Conservation (phyloP, 1,140 invertebrate species). For the Glomeris maerens region DNA sequence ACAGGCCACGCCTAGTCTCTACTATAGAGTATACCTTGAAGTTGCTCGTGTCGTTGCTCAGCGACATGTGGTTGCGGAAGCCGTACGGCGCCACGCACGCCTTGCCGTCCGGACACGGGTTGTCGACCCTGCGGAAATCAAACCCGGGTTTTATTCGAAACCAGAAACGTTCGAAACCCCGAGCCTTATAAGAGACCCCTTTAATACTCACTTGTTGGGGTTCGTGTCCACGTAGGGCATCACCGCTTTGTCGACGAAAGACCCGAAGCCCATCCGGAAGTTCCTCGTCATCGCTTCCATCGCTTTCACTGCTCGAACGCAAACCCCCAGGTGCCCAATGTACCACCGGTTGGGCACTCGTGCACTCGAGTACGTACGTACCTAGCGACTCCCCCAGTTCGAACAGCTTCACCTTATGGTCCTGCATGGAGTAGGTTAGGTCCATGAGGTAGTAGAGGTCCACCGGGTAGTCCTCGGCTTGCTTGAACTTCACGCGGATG, state of each 20-base stretch:
- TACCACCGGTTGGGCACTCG: no score
- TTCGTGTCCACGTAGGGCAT: slow-evolving; percentile 73
- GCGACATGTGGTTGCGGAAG: slow-evolving; percentile 76
- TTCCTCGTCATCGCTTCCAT: slow-evolving; percentile 67
- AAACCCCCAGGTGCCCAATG: no score
- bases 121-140: slow-evolving; percentile 22
- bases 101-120: slow-evolving; percentile 8
- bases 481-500: slow-evolving; percentile 31
- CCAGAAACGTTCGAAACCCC: no score
- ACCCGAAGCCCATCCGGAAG: slow-evolving; percentile 53
- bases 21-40: slow-evolving; percentile 32
- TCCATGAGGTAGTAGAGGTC: slow-evolving; percentile 83
- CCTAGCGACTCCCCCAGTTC: slow-evolving; percentile 46
- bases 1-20: background rate
- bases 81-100: slow-evolving; percentile 84
- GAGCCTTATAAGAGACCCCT: no score
- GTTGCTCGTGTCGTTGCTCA: slow-evolving; percentile 59
- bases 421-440: slow-evolving; percentile 60
- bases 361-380: slow-evolving; percentile 17
- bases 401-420: slow-evolving; percentile 50
- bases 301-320: background rate
- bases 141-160: no score
- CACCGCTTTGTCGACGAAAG: slow-evolving; percentile 67
- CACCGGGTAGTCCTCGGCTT: slow-evolving; percentile 65
- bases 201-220: slow-evolving; percentile 34